Base-by-base conservation (phyloP, 2,113 vertebrate genomes). In the Saimiri boliviensis region DNA sequence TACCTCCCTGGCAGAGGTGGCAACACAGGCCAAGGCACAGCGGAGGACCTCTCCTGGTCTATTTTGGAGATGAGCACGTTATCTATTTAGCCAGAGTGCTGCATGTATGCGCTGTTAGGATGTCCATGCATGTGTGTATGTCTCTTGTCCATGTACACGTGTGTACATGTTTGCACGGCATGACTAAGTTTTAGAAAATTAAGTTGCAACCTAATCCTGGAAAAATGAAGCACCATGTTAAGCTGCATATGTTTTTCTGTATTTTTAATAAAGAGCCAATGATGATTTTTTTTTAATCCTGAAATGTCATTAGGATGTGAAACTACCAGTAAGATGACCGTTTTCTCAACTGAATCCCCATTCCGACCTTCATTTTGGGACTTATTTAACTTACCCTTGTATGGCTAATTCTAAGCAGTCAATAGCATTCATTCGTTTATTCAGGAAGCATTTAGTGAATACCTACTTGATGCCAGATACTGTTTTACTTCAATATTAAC, bases 1-100 rank as follows among this genome's bases (percentile, higher is more conserved):
- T 27, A 42, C 3, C 12, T 2, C 23, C 5, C 7, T 37, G 21
- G 30, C 37, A 58, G 30, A 58, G 30, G n/a, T 54, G n/a, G 35
- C 13, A 40, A 30, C 47, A 8, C 20, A 19, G 5, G 27, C 1
- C 8, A 5, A 70, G 27, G 2, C 8, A 8, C 5, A 7, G 49
- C 2, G n/a, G 27, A 6, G 56, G 79, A 2, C 3, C 35, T 35
- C 10, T 76, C 79, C 35, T 32, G n/a, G 56, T 79, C 14, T n/a
- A 2, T 10, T 70, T 37, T 83, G 40, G 68, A 84, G 58, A n/a
- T 17, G 21, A 89, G 27, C 25, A 37, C 10, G 1, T 52, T 6
- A 13, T 30, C 20, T 9, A 0, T 52, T 74, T 19, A 23, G 1
- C n/a, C 66, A 37, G n/a, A 82, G 12, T 7, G 19, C 25, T 82